Percentiles rank a stretch among this genome's conserved stretches.
Conservation (phyloP, 2,113 vertebrate genomes). For the Peromyscus leucopus region DNA sequence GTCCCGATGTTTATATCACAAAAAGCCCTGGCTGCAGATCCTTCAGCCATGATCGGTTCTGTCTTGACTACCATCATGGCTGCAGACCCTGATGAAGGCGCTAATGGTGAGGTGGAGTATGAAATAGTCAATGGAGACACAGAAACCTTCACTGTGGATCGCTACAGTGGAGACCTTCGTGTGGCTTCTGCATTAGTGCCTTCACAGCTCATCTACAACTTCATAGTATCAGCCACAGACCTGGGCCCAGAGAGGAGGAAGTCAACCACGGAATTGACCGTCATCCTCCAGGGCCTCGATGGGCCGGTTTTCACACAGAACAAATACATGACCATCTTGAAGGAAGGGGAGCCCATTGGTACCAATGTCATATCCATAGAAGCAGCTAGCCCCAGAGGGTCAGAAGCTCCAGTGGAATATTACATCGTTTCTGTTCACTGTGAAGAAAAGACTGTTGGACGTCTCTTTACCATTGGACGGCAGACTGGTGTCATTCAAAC, state of each 20-base stretch:
- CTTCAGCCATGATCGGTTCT: conserved; percentile 94
- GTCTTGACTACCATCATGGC: conserved; percentile 95
- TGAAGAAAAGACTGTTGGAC: conserved; percentile 91
- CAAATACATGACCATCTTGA: conserved; percentile 96
- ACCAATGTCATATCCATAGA: conserved; percentile 96
- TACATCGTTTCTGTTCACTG: conserved; percentile 96
- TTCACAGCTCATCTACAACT: conserved; percentile 93
- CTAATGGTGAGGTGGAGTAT: conserved; percentile 97
- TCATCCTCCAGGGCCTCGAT: conserved; percentile 94
- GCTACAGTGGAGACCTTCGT: conserved; percentile 95
- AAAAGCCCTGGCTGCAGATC: conserved; percentile 95
- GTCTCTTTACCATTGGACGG: conserved; percentile 97
- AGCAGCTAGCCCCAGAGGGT: conserved; percentile 92
- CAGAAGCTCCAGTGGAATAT: conserved; percentile 93
- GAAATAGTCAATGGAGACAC: conserved; percentile 95
- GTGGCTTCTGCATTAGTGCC: conserved; percentile 93
- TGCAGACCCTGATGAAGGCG: conserved; percentile 96
- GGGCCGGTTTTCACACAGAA: conserved; percentile 98
- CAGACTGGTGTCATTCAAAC: conserved; percentile 95
- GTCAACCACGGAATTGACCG: conserved; percentile 94
- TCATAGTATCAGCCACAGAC: conserved; percentile 95
- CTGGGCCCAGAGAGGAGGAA: conserved; percentile 93
- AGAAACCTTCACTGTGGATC: conserved; percentile 96
- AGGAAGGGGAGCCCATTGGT: conserved; percentile 96
- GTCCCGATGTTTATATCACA: conserved; percentile 95